Conservation (phyloP, 92 coral and sea anemone species). For the Epizoanthus scotinus region DNA sequence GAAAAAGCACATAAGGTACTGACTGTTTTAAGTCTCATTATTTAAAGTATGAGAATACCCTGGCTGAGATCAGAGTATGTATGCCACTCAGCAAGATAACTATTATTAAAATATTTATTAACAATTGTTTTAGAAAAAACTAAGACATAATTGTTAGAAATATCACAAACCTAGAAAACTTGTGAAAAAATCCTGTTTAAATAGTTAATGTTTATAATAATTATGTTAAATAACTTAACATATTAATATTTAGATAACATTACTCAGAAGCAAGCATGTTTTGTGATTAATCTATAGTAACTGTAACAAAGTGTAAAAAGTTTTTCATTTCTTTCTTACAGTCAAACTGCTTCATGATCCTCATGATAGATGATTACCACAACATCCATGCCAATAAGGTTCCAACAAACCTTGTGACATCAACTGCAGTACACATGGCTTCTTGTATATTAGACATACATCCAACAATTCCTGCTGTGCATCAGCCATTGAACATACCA, state of each 20-base stretch:
- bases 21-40: no score
- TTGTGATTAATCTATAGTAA: no score
- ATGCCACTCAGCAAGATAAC: no score
- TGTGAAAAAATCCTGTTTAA: no score
- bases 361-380: constrained; percentile 48
- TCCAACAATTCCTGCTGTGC: constrained; percentile 39
- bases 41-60: no score
- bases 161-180: no score
- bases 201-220: no score
- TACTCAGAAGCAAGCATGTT: not conserved
- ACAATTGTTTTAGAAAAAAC: no score
- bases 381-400: constrained; percentile 44
- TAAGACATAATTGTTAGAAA: constrained; percentile 11
- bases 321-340: not conserved
- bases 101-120: no score
- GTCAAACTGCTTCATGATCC: constrained; percentile 34
- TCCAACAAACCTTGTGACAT: constrained; percentile 33
- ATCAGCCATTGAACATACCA: constrained; percentile 10
- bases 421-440: constrained; percentile 50
- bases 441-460: constrained; percentile 46
- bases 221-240: no score
- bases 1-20: constrained; percentile 46
- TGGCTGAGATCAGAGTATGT: no score
- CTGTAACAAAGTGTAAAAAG: not conserved
- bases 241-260: no score